Conservation (phyloP, 2,888 invertebrate species). For the Hoplodrina blanda region DNA sequence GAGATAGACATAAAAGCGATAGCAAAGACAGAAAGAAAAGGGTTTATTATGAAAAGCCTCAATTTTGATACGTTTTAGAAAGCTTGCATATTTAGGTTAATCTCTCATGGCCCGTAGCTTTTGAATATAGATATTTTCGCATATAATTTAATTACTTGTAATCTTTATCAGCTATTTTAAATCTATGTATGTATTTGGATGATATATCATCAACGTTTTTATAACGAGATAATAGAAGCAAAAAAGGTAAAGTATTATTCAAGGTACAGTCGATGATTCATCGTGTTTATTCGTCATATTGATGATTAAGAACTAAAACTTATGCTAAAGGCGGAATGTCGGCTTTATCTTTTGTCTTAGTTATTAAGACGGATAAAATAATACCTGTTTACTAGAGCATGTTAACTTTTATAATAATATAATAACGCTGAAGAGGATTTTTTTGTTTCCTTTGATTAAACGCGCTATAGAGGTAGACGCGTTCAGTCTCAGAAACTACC, state of each 20-base stretch:
- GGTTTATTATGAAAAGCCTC: no score
- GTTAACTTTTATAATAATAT: no score
- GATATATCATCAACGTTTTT: slow-evolving; percentile 32
- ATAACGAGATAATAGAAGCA: slow-evolving; percentile 37
- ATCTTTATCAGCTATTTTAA: slow-evolving; percentile 13
- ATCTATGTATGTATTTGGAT: slow-evolving; percentile 22
- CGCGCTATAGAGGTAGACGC: no score
- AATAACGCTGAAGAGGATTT: no score
- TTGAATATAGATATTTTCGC: not conserved
- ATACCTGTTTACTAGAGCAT: no score
- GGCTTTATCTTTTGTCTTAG: slow-evolving; percentile 18
- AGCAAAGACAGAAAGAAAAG: not conserved
- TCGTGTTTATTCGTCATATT: slow-evolving; percentile 53
- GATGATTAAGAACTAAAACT: slow-evolving; percentile 60
- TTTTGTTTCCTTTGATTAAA: no score
- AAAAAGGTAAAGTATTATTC: slow-evolving; percentile 41
- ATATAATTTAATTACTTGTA: not conserved
- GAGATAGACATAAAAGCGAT: not conserved
- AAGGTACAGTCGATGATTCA: slow-evolving; percentile 57
- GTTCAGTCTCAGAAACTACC: no score
- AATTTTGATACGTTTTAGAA: not conserved
- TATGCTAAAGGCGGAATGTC: slow-evolving; percentile 22
- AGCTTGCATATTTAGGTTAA: not conserved
- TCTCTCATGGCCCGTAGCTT: not conserved
- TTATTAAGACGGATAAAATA: no score